Evolutionary conservation across 2,888 invertebrate species (phyloP).

Genomic region (Dryococelus australis): DNA sequence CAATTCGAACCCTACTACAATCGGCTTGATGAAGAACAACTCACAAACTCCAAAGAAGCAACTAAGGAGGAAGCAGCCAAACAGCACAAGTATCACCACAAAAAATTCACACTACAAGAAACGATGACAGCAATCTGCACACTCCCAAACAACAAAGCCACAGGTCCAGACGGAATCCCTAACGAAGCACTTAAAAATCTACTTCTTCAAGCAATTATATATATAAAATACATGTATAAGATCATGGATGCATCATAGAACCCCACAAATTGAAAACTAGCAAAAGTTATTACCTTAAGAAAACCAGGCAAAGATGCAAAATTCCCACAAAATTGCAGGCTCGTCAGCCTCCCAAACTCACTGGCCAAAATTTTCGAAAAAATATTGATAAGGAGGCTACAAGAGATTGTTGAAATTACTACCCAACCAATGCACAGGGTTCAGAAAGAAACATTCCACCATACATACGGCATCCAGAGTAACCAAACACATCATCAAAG

Average conservation of each 20-base stretch:
- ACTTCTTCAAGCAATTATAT: background rate
- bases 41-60: background rate
- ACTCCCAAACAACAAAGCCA: background rate
- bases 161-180: background rate
- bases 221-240: background rate
- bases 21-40: background rate
- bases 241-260: background rate
- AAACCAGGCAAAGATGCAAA: background rate
- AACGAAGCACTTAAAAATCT: background rate
- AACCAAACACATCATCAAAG: background rate
- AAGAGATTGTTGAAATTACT: background rate
- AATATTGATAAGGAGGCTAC: background rate
- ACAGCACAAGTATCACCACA: no score
- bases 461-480: background rate
- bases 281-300: background rate
- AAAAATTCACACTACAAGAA: background rate
- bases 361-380: background rate
- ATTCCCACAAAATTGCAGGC: background rate
- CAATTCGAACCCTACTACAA: background rate
- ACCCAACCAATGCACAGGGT: background rate
- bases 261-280: background rate
- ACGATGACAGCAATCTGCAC: background rate
- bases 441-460: background rate
- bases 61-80: background rate
- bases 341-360: background rate